phyloP scores from a whole-genome alignment of 2,888 invertebrate genomes.

The Scaeva pyrastri region DNA sequence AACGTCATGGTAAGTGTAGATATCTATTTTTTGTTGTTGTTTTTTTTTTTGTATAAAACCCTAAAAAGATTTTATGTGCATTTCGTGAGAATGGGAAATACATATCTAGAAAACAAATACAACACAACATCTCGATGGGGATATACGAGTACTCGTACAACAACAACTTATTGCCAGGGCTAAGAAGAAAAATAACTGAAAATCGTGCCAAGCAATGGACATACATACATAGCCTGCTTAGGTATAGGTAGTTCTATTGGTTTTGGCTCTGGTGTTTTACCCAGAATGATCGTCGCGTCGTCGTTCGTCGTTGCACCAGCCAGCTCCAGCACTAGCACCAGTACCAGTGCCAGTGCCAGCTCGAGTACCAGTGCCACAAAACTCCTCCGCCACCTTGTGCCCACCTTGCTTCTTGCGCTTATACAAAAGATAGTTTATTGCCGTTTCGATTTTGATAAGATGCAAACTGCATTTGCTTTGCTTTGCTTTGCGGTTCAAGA shows the following conservation, averaged over 20 bases:
- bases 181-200: conserved; percentile 67
- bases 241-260: conserved; percentile 47
- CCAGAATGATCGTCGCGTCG: background rate
- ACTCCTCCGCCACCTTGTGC: conserved; percentile 16
- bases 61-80: conserved; percentile 56
- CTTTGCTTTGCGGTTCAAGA: conserved; percentile 38
- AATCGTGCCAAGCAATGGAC: conserved; percentile 73
- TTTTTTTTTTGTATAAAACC: background rate
- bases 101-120: conserved; percentile 13
- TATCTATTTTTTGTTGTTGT: background rate
- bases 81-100: conserved; percentile 72
- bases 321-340: background rate
- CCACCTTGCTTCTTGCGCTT: conserved; percentile 28
- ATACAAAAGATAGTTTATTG: conserved; percentile 71
- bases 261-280: conserved; percentile 31
- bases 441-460: conserved; percentile 75
- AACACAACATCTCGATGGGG: background rate
- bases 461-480: conserved; percentile 57
- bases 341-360: background rate
- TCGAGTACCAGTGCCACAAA: background rate
- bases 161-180: conserved; percentile 58
- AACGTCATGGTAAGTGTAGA: conserved; percentile 62
- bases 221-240: conserved; percentile 12
- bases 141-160: background rate
- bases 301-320: background rate